Evolutionary conservation across 2,797 vertebrate genomes (phyloP).

Genomic region (Simalia tracyae): DNA sequence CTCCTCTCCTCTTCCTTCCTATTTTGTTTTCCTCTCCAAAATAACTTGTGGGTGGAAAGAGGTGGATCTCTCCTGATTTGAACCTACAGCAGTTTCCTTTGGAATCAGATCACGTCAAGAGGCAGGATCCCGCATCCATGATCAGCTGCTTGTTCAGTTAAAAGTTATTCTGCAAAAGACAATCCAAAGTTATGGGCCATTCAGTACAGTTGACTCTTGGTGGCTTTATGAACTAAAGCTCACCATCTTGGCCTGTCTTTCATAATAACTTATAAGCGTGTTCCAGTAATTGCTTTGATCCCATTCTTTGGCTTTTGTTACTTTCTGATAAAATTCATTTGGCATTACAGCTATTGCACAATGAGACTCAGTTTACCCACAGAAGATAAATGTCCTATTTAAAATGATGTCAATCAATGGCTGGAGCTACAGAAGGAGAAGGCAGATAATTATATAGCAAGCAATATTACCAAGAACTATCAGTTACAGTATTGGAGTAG

Average conservation of each 20-base stretch:
- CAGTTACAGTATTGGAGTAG: constrained; percentile 16
- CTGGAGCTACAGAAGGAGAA: background rate
- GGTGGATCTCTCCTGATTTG: constrained; percentile 26
- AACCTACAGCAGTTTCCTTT: constrained; percentile 8
- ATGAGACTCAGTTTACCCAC: background rate
- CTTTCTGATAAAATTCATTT: background rate
- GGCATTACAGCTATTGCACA: background rate
- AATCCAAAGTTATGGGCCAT: background rate
- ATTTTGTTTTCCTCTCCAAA: constrained; percentile 7
- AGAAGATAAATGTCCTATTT: background rate
- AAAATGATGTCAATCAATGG: background rate
- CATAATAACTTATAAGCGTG: too few relatives aligned
- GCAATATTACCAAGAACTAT: background rate
- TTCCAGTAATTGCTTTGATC: background rate
- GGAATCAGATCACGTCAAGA: background rate
- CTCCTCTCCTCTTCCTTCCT: constrained; percentile 13
- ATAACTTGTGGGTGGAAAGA: constrained; percentile 5
- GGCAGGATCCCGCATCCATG: background rate
- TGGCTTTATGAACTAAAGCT: background rate
- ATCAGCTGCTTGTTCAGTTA: background rate
- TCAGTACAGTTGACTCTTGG: background rate
- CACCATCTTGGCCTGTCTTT: background rate
- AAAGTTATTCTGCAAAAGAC: background rate
- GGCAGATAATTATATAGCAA: constrained; percentile 24
- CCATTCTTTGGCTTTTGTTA: background rate